Evolutionary conservation across 2,113 vertebrate genomes (phyloP).

Genomic region (Tachycineta bicolor): DNA sequence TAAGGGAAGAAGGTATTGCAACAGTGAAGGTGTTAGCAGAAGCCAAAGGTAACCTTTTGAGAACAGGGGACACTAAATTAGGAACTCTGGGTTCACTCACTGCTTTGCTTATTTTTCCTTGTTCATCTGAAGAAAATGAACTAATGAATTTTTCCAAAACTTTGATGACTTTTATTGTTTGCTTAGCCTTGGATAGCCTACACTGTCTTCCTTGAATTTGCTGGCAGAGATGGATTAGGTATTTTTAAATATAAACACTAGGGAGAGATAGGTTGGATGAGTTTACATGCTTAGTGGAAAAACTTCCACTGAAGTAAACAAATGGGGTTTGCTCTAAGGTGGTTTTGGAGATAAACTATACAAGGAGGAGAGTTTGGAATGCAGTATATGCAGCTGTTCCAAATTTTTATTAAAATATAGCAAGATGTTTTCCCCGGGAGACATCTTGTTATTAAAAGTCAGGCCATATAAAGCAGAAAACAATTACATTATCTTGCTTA

Average conservation of each 20-base stretch:
- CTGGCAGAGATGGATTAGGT: conserved; percentile 36
- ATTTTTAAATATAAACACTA: conserved; percentile 55
- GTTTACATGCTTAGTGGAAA: conserved; percentile 47
- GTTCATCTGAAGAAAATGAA: background rate
- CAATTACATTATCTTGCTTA: background rate
- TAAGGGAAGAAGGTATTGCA: background rate
- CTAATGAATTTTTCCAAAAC: background rate
- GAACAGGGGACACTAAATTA: background rate
- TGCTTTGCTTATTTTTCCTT: background rate
- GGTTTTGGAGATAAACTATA: conserved; percentile 45
- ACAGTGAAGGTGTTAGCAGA: background rate
- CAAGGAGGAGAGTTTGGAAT: background rate
- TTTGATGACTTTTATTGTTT: conserved; percentile 15
- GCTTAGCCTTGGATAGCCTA: conserved; percentile 1
- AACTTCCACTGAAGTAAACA: conserved; percentile 54
- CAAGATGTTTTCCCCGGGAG: background rate
- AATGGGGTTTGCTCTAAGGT: conserved; percentile 22
- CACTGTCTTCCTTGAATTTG: conserved; percentile 4
- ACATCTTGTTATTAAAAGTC: background rate
- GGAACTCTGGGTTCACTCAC: background rate
- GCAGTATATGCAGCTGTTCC: background rate
- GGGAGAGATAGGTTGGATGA: conserved; percentile 8
- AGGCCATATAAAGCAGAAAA: conserved; percentile 15
- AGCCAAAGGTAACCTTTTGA: background rate
- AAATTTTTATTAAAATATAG: conserved; percentile 14